These are phyloP conservation scores for Brachionus rubens DNA, from an alignment of 1,140 invertebrate species.

Conservation along the genomic window DNA sequence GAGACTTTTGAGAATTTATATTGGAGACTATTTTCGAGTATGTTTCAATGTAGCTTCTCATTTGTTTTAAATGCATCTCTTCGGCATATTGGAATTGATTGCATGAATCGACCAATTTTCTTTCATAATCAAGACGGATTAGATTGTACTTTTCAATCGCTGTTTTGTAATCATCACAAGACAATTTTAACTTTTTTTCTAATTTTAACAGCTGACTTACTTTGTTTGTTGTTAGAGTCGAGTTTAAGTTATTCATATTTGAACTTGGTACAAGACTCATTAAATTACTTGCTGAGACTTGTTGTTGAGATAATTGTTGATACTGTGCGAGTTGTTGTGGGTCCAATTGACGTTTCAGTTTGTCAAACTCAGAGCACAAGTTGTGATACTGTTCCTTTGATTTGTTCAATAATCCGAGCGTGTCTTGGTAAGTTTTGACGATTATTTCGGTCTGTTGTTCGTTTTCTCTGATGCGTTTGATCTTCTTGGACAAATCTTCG, in stretches of 20 bases:
- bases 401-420: background rate
- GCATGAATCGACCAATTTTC: constrained; percentile 42
- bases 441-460: constrained; percentile 28
- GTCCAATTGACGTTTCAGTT: background rate
- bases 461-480: constrained; percentile 35
- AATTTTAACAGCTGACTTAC: constrained; percentile 8
- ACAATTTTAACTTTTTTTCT: constrained; percentile 36
- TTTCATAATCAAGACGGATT: constrained; percentile 4
- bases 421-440: constrained; percentile 29
- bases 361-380: constrained; percentile 33
- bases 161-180: constrained; percentile 28
- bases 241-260: background rate
- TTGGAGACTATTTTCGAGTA: constrained; percentile 14
- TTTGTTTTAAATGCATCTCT: constrained; percentile 40
- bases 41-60: background rate
- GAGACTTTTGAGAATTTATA: background rate
- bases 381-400: constrained; percentile 40
- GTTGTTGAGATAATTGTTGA: constrained; percentile 22
- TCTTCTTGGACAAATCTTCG: constrained; percentile 39
- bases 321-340: constrained; percentile 24
- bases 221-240: constrained; percentile 9
- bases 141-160: constrained; percentile 18
- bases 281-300: constrained; percentile 12
- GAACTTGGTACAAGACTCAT: background rate
- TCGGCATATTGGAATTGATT: constrained; percentile 43